Evolutionary conservation across 2,113 vertebrate species (phyloP), one percentile per base, ranked within the genome.

Genomic region (Hippocampus mohnikei): DNA sequence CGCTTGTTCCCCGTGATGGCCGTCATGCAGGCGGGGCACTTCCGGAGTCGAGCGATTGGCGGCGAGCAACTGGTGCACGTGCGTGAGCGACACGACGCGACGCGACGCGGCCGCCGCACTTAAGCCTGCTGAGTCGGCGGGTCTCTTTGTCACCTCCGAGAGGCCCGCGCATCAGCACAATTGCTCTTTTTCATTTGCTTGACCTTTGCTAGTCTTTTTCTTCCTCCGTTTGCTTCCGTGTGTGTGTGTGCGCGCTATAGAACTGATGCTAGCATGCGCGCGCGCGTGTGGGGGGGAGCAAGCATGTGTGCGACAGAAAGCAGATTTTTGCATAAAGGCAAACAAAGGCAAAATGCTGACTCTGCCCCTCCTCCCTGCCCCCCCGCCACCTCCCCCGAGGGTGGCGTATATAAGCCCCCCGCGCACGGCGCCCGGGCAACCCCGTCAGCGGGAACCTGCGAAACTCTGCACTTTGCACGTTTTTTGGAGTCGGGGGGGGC

Each of bases 1-100:
- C 98, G 72, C 82, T 99, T 99, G 2, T 98, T 96, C 81, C 97
- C 97, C 0, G 82, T 98, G 63, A 94, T 98, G 94, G 93, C 91
- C 60, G 93, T 99, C 85, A 95, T 98, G 96, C 80, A 93, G 4
- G 94, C 95, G 5, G 84, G 76, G 12, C 42, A 74, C 84, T 29
- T 29, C 29, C 29, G 29, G 29, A 29, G 29, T 29, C 0, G 3
- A 29, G 29, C 29, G 2, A 29, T 29, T 29, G 29, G 29, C 29
- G 29, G 29, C 29, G 29, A 29, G 2, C 29, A 2, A 29, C 29
- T n/a, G n/a, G n/a, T n/a, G n/a, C n/a, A 2, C 29, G 8, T 37
- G 20, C 13, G 18, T 12, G 40, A 2, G 40, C 1, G n/a, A 25
- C n/a, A 1, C 40, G 75, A 82, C 56, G 68, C 71, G 76, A n/a